Conservation (phyloP, 2,797 vertebrate genomes). For the Forpus xanthops region DNA sequence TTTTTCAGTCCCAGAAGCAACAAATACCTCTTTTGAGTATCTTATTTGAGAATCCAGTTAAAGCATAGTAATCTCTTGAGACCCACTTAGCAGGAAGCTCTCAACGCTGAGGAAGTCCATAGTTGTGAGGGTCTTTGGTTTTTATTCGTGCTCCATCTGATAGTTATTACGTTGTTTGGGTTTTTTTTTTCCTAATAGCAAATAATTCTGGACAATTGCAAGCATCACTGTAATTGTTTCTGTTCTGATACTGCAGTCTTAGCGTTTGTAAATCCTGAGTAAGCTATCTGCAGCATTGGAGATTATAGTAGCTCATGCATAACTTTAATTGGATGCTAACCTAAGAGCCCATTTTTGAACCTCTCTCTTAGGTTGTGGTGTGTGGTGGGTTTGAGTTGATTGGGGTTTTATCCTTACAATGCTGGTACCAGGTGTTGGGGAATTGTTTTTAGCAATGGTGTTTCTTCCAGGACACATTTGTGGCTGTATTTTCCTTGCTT, state of each 20-base stretch:
- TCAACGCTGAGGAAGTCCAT: not conserved
- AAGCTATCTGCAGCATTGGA: not conserved
- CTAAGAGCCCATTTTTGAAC: not conserved
- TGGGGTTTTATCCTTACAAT: not conserved
- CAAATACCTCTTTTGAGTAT: not conserved
- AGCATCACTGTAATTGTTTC: not conserved
- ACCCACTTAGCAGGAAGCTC: not conserved
- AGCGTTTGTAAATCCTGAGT: not conserved
- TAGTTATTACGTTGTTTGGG: not conserved
- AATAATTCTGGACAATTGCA: not conserved
- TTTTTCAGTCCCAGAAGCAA: not conserved
- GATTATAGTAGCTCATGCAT: not conserved
- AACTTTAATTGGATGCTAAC: not conserved
- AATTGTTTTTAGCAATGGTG: not conserved
- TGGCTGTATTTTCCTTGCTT: slow-evolving; percentile 86
- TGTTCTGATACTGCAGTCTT: not conserved
- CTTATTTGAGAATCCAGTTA: not conserved
- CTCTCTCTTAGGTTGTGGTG: not conserved
- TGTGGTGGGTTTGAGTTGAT: not conserved
- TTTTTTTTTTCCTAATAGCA: not conserved
- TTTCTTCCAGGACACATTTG: slow-evolving; percentile 84
- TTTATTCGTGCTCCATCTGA: not conserved
- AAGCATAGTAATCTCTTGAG: not conserved
- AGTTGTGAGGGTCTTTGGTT: not conserved
- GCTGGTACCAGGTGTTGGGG: not conserved